Evolutionary conservation across 2,888 invertebrate species (phyloP), one percentile per base, ranked within the genome.

Genomic region (Coenonympha glycerion): DNA sequence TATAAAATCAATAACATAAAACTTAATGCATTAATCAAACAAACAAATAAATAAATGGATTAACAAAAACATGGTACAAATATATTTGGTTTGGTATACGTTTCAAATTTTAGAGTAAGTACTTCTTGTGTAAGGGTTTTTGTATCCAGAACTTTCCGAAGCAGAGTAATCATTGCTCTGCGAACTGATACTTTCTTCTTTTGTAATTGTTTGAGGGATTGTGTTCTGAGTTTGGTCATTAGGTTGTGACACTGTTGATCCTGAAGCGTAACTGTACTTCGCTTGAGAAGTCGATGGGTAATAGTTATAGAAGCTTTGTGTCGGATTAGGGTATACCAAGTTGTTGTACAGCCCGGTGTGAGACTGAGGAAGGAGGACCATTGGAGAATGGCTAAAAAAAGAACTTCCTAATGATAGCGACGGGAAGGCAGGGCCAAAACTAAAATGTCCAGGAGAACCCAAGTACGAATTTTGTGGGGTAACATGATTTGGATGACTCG

Each of bases 291-390:
- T 77, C 2, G 73, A 62, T 16, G 83, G 82, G 53, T 82, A 79
- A 47, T 85, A 87, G 47, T 80, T 83, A 50, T 79, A 82, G 16
- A 84, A 68, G 36, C 70, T 76, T 56, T 81, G 85, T 0, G 69
- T 65, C 3, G 81, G 76, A 47, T 76, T 79, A 0, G 73, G 70
- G 48, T 82, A 78, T 0, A 76, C 54, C 11, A 81, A 61, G 48
- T 79, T 81, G 47, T 72, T 81, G 49, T 83, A 85, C 4, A 76
- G 56, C 19, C 74, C 71, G 8, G 79, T 73, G 56, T 76, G 77
- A 0, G 79, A 73, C 50, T 81, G 87, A 30, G 81, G 71, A 26
- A 83, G 57, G 1, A 87, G 53, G 3, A 85, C 50, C 80, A 84
- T 83, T 0, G 86, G 79, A 1, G 79, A 75, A 11, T 86, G 86